Conservation (phyloP, 2,113 vertebrate genomes). For the Epinephelus moara region DNA sequence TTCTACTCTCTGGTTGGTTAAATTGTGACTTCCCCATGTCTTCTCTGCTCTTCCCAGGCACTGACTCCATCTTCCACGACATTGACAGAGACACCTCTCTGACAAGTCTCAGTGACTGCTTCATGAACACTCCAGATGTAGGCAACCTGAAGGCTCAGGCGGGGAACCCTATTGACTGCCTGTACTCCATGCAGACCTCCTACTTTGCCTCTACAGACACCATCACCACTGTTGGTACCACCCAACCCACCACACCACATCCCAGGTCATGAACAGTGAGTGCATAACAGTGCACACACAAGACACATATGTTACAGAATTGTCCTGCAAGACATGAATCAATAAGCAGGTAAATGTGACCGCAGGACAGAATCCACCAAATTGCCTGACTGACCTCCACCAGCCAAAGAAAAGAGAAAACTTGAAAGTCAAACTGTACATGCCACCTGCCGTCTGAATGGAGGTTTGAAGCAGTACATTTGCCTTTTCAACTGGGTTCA, state of each 20-base stretch:
- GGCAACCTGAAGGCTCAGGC: slow-evolving; percentile 89
- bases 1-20: too few relatives aligned
- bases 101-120: slow-evolving; percentile 95
- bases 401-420: slow-evolving; percentile 30
- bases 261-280: neutral
- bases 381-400: slow-evolving; percentile 36
- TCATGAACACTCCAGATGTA: slow-evolving; percentile 88
- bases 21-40: neutral
- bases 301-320: neutral
- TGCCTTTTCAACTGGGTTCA: neutral
- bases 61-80: slow-evolving; percentile 93
- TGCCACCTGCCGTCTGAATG: neutral
- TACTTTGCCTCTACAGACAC: slow-evolving; percentile 89
- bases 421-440: slow-evolving; percentile 1
- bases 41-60: slow-evolving; percentile 81
- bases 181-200: slow-evolving; percentile 97
- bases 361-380: slow-evolving; percentile 16
- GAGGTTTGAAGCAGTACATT: neutral
- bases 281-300: neutral
- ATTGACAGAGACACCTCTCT: slow-evolving; percentile 95
- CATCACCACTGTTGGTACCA: neutral
- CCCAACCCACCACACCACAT: neutral
- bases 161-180: slow-evolving; percentile 93
- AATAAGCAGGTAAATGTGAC: neutral
- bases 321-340: neutral